Conservation (phyloP, 2,113 vertebrate species). For the Spea multiplicata region DNA sequence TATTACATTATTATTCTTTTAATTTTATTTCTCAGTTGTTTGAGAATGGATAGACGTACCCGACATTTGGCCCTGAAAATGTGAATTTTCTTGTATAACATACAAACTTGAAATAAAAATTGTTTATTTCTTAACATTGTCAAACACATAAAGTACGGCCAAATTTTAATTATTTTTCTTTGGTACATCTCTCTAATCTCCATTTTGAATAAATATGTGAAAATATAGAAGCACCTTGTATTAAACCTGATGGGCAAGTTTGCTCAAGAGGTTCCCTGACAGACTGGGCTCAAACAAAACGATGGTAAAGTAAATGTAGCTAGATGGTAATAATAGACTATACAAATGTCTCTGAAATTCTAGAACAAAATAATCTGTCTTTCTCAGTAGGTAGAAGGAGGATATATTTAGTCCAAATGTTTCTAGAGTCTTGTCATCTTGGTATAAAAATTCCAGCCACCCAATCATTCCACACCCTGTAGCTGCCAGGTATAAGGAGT, state of each 20-base stretch:
- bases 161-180: too few relatives aligned
- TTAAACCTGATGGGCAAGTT: neutral
- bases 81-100: too few relatives aligned
- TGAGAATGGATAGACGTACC: too few relatives aligned
- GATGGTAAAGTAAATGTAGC: neutral
- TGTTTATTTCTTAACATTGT: too few relatives aligned
- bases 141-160: too few relatives aligned
- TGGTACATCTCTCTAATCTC: too few relatives aligned
- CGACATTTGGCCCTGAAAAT: too few relatives aligned
- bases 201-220: too few relatives aligned
- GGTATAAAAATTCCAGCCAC: neutral
- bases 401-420: neutral
- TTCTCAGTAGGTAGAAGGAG: neutral
- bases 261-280: neutral
- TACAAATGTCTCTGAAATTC: neutral
- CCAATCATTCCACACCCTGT: slow-evolving; percentile 1
- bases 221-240: too few relatives aligned
- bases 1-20: too few relatives aligned
- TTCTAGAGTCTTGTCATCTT: neutral
- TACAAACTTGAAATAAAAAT: too few relatives aligned
- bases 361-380: neutral
- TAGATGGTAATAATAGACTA: neutral
- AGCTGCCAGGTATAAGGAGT: neutral
- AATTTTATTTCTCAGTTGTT: too few relatives aligned
- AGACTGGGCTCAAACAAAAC: neutral